These are phyloP conservation scores for Orestias chungarensis DNA, from an alignment of 2,797 vertebrate genomes.

Conservation along the genomic window DNA sequence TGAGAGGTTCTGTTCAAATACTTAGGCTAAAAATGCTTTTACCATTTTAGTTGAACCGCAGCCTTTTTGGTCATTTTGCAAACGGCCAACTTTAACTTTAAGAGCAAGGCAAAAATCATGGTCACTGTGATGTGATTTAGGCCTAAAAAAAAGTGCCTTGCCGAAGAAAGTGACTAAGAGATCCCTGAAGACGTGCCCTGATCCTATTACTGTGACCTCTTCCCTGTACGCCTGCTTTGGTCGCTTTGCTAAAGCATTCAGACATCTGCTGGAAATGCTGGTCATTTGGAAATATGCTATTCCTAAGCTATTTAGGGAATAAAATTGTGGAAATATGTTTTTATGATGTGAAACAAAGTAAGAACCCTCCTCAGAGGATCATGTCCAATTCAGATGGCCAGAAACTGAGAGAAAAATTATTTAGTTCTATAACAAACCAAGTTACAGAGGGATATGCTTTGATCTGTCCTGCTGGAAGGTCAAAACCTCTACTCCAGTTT, in stretches of 20 bases:
- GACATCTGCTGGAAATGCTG: constrained; percentile 67
- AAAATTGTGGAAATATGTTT: constrained; percentile 65
- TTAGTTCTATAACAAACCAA: constrained; percentile 17
- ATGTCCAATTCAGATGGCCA: constrained; percentile 35
- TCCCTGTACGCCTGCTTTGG: constrained; percentile 15
- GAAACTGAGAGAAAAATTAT: constrained; percentile 25
- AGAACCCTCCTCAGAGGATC: constrained; percentile 24
- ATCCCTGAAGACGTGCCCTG: constrained; percentile 27
- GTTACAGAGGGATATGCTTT: neutral
- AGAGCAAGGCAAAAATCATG: constrained; percentile 9
- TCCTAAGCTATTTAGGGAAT: constrained; percentile 68
- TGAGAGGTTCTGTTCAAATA: neutral
- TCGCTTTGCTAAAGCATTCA: constrained; percentile 34
- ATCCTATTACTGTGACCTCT: constrained; percentile 34
- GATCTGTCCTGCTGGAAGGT: no score
- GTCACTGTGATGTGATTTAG: constrained; percentile 6
- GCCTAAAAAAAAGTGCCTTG: neutral
- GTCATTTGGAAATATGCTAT: constrained; percentile 43
- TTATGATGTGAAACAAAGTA: constrained; percentile 67
- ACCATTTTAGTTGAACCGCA: neutral
- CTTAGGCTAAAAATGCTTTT: neutral
- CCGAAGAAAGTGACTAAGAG: constrained; percentile 32
- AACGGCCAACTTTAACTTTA: neutral
- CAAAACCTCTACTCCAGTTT: no score
- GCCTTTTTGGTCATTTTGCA: neutral